Evolutionary conservation across 2,888 invertebrate species (phyloP).

Genomic region (Hartigia nigra): DNA sequence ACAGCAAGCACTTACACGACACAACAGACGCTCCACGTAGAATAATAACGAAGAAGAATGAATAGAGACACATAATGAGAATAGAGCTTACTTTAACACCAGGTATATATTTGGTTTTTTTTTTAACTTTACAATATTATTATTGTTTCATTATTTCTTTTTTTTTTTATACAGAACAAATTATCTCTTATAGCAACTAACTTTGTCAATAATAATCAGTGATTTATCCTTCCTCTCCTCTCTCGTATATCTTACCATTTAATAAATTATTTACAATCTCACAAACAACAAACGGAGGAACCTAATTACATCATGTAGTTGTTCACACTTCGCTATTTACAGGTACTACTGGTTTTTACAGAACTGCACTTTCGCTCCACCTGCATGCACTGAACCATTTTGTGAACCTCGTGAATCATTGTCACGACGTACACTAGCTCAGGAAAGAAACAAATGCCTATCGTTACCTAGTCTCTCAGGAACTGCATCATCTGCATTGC

Average conservation of each 20-base stretch:
- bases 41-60: background rate
- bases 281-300: constrained; percentile 66
- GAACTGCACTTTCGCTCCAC: constrained; percentile 43
- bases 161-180: constrained; percentile 59
- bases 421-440: constrained; percentile 6
- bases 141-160: constrained; percentile 47
- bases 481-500: constrained; percentile 61
- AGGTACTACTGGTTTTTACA: constrained; percentile 63
- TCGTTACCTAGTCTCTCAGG: constrained; percentile 60
- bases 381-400: background rate
- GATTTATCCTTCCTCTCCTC: constrained; percentile 27
- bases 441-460: constrained; percentile 46
- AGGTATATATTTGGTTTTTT: constrained; percentile 63
- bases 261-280: constrained; percentile 67
- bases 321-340: constrained; percentile 64
- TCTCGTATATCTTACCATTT: constrained; percentile 54
- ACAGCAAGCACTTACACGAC: background rate
- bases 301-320: constrained; percentile 65
- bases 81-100: constrained; percentile 51
- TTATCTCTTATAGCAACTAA: constrained; percentile 56
- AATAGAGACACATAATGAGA: background rate
- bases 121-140: constrained; percentile 64
- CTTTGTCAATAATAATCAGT: constrained; percentile 59
- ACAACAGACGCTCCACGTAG: background rate
- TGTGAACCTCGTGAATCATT: background rate